Evolutionary conservation across 2,888 invertebrate genomes (phyloP).

Genomic region (Plebejus melissa): DNA sequence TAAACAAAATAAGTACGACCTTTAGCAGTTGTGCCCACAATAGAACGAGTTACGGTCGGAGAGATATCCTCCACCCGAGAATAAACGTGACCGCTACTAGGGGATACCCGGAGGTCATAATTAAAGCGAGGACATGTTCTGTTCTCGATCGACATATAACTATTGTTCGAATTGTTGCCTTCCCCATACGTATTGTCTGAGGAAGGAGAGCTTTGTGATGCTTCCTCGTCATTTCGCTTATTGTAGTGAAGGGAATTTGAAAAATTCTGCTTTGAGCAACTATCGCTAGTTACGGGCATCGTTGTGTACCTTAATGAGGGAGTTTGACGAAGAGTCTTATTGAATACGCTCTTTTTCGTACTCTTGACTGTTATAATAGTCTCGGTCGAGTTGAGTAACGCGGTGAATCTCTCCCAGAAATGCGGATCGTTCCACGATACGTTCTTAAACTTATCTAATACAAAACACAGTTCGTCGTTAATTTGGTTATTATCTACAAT

Average conservation of each 20-base stretch:
- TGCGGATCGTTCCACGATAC: slow-evolving; percentile 87
- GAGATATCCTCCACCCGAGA: slow-evolving; percentile 75
- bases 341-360: slow-evolving; percentile 72
- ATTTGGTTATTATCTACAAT: slow-evolving; percentile 71
- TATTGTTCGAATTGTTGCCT: slow-evolving; percentile 82
- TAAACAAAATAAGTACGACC: slow-evolving; percentile 74
- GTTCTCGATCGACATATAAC: slow-evolving; percentile 83
- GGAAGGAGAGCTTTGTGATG: slow-evolving; percentile 78
- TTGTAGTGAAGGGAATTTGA: slow-evolving; percentile 72
- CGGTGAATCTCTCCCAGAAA: slow-evolving; percentile 91
- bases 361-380: slow-evolving; percentile 73
- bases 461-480: slow-evolving; percentile 66
- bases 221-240: slow-evolving; percentile 70
- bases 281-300: slow-evolving; percentile 76
- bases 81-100: slow-evolving; percentile 74
- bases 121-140: slow-evolving; percentile 76
- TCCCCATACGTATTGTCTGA: slow-evolving; percentile 81
- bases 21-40: slow-evolving; percentile 59
- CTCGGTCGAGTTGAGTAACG: slow-evolving; percentile 85
- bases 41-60: slow-evolving; percentile 63
- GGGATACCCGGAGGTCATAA: slow-evolving; percentile 76
- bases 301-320: slow-evolving; percentile 77
- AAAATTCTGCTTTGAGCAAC: slow-evolving; percentile 77
- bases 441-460: slow-evolving; percentile 80
- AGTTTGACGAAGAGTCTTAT: slow-evolving; percentile 69